Evolutionary conservation across 1,140 invertebrate genomes (phyloP).

Genomic region (Trichoplusia ni): DNA sequence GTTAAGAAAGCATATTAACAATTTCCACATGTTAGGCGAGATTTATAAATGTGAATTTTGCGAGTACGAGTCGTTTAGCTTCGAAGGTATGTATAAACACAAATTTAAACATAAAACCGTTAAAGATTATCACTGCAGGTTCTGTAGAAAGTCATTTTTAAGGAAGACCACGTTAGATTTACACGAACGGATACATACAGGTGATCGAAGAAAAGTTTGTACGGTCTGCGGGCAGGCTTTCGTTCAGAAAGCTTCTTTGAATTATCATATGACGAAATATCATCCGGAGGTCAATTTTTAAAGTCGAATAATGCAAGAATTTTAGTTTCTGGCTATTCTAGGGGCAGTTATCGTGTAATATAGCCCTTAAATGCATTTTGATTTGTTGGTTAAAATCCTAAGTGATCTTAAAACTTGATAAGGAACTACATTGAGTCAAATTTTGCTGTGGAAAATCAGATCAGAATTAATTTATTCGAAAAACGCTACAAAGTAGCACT

Average conservation of each 20-base stretch:
- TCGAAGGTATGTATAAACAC: conserved; percentile 67
- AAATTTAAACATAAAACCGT: conserved; percentile 69
- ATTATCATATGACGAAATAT: conserved; percentile 12
- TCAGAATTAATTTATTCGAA: too few species aligned
- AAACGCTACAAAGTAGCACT: too few species aligned
- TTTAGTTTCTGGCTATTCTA: too few species aligned
- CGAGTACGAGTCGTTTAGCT: conserved; percentile 67
- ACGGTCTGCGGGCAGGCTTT: conserved; percentile 77
- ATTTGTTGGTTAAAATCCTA: too few species aligned
- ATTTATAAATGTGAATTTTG: conserved; percentile 63
- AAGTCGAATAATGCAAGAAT: too few species aligned
- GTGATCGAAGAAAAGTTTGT: conserved; percentile 89
- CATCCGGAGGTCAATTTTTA: conserved; percentile 53
- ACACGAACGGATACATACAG: conserved; percentile 87
- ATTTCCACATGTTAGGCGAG: conserved; percentile 68
- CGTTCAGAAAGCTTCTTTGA: conserved; percentile 8
- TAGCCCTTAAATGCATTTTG: too few species aligned
- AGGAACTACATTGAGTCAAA: too few species aligned
- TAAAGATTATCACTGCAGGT: conserved; percentile 67
- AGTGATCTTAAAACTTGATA: too few species aligned
- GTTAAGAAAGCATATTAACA: conserved; percentile 61
- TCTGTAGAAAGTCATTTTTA: conserved; percentile 67
- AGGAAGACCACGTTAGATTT: conserved; percentile 82
- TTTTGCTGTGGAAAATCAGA: too few species aligned
- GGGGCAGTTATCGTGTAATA: too few species aligned